Evolutionary conservation across 2,888 invertebrate genomes (phyloP).

Genomic region (Lepidochrysops patricia): DNA sequence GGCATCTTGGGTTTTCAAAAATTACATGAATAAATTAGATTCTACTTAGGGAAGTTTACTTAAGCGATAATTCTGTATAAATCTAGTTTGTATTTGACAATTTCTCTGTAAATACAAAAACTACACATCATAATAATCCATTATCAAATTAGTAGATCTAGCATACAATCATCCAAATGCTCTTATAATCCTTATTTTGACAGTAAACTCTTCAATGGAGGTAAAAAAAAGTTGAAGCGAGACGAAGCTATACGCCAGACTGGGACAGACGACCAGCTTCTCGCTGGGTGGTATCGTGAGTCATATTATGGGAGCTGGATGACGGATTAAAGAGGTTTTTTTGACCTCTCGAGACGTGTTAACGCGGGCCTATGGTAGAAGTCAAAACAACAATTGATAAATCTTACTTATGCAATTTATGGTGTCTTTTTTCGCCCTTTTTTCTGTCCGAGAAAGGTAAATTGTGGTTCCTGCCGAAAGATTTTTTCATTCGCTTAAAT

Average conservation of each 20-base stretch:
- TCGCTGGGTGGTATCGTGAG: conserved; percentile 64
- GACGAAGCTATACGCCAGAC: conserved; percentile 37
- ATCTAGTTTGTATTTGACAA: too few species aligned
- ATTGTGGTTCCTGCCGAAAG: background rate
- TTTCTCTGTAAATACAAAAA: background rate
- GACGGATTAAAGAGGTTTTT: conserved; percentile 40
- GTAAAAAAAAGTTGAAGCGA: conserved; percentile 45
- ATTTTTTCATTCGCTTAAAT: background rate
- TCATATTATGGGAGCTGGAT: conserved; percentile 44
- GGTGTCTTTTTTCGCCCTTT: background rate
- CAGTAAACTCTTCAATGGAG: conserved; percentile 68
- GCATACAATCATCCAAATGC: conserved; percentile 56
- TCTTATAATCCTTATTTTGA: conserved; percentile 74
- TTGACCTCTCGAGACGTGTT: conserved; percentile 24
- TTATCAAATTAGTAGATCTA: background rate
- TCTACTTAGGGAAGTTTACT: too few species aligned
- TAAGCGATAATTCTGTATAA: too few species aligned
- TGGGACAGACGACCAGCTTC: conserved; percentile 32
- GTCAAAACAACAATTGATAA: conserved; percentile 18
- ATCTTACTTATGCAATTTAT: conserved; percentile 6
- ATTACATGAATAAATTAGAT: too few species aligned
- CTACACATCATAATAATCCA: background rate
- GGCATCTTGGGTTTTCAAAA: too few species aligned
- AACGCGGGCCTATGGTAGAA: conserved; percentile 17
- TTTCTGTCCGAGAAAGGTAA: background rate